These are phyloP conservation scores for Planococcus citri DNA, from an alignment of 1,140 invertebrate genomes.

Conservation along the genomic window DNA sequence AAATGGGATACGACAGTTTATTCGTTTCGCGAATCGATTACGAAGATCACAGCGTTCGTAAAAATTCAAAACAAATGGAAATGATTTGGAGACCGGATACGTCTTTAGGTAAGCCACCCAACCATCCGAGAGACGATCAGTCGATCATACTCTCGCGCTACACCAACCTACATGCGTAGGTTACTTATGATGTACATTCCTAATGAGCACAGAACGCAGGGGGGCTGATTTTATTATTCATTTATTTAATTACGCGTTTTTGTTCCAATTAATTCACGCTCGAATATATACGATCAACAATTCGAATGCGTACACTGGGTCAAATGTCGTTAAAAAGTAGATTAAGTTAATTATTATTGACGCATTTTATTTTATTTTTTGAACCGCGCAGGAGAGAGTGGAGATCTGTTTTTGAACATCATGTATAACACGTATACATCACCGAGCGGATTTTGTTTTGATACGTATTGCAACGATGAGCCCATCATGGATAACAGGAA, in stretches of 20 bases:
- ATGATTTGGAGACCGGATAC: conserved; percentile 74
- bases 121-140: not conserved
- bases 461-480: conserved; percentile 54
- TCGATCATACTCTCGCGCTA: too few relatives aligned
- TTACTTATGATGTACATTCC: too few relatives aligned
- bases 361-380: too few relatives aligned
- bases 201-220: too few relatives aligned
- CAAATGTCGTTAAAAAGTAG: too few relatives aligned
- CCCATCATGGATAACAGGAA: conserved; percentile 42
- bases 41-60: conserved; percentile 58
- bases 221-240: too few relatives aligned
- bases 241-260: too few relatives aligned
- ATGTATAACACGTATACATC: conserved; percentile 49
- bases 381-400: conserved; percentile 32
- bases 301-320: too few relatives aligned
- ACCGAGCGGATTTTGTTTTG: conserved; percentile 60
- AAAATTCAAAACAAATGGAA: conserved; percentile 54
- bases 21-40: conserved; percentile 82
- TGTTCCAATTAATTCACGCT: too few relatives aligned
- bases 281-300: too few relatives aligned
- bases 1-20: conserved; percentile 72
- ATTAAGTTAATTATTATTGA: too few relatives aligned
- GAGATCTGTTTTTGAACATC: conserved; percentile 36
- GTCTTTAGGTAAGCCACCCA: conserved; percentile 43
- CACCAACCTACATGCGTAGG: too few relatives aligned